Base-by-base conservation (phyloP, 2,888 invertebrate genomes). In the Ophioninae sp. region DNA sequence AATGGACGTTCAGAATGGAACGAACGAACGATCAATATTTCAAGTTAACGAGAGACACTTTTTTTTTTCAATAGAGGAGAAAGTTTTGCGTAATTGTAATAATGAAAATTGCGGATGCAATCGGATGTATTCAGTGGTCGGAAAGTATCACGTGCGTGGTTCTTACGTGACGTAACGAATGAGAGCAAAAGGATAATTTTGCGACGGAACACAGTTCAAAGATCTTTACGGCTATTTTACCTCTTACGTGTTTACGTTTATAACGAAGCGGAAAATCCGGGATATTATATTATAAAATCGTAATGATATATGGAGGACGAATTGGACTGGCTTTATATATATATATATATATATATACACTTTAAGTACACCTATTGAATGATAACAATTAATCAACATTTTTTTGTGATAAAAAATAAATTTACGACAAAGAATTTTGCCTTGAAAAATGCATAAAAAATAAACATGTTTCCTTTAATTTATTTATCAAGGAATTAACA, bases 251-350 rank as follows among this genome's bases (percentile, higher is more conserved):
- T 65, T 20, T 65, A 21, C 44, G 21, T 44, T 6, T 68, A 39
- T 44, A 76, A 65, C 67, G 50, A 69, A 74, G 76, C 76, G 83
- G 83, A 80, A 83, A 80, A 77, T 80, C 80, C 73, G 68, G 73
- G 73, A 68, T 73, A 69, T 73, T 59, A 73, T 44, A 80, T 80
- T 77, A 77, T 77, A 21, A 67, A 74, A 83, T 80, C 62, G 50
- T 76, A 77, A 77, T 78, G 62, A 17, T 17, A 37, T 56, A 13
- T 57, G 21, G 20, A 61, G 67, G 79, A 75, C 13, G 39, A 41
- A 67, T 37, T 30, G 70, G 72, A 39, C 50, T 23, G 30, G 20
- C 6, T 50, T 17, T 17, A 50, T 17, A 5, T 6, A 13, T 6
- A 13, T 50, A 50, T 17, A 13, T 50, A 50, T 50, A 13, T 17